Evolutionary conservation across 92 coral and sea anemone species (phyloP).

Genomic region (Actinernus sp.): DNA sequence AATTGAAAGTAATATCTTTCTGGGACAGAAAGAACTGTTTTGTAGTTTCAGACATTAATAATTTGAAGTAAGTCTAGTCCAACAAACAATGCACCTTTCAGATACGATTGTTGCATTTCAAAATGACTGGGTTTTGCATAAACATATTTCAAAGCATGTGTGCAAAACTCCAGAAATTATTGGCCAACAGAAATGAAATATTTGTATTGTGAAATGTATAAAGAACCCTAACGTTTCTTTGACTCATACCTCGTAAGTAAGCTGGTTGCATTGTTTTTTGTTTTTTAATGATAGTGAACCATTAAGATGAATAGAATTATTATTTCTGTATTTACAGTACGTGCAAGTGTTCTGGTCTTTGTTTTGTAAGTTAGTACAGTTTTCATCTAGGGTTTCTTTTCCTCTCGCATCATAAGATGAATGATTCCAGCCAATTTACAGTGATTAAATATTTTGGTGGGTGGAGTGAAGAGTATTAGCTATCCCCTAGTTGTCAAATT

Average conservation of each 20-base stretch:
- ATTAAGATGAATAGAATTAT: constrained; percentile 33
- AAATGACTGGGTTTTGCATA: constrained; percentile 31
- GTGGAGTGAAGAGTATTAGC: neutral
- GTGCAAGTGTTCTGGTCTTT: constrained; percentile 32
- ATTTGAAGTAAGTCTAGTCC: constrained; percentile 63
- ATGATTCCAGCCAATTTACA: too few species aligned
- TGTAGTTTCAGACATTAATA: constrained; percentile 57
- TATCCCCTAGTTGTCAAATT: neutral
- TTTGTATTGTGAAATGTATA: constrained; percentile 11
- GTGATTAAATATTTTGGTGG: constrained; percentile 1
- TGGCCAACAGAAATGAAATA: neutral
- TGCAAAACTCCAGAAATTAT: constrained; percentile 9
- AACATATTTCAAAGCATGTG: constrained; percentile 11
- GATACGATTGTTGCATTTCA: constrained; percentile 43
- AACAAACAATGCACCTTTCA: constrained; percentile 59
- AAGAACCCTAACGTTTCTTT: constrained; percentile 2
- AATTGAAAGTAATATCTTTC: constrained; percentile 22
- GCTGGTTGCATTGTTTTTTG: constrained; percentile 9
- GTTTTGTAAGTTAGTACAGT: constrained; percentile 15
- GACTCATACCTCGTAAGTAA: constrained; percentile 1
- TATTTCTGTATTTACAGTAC: constrained; percentile 15
- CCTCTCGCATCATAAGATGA: too few species aligned
- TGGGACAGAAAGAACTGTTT: constrained; percentile 34
- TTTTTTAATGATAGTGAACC: constrained; percentile 29
- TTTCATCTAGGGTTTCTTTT: too few species aligned